Percentiles rank a stretch among this genome's conserved stretches.
These are phyloP conservation scores for Danio albolineatus DNA, from an alignment of 2,797 vertebrate genomes.

Conservation along the genomic window DNA sequence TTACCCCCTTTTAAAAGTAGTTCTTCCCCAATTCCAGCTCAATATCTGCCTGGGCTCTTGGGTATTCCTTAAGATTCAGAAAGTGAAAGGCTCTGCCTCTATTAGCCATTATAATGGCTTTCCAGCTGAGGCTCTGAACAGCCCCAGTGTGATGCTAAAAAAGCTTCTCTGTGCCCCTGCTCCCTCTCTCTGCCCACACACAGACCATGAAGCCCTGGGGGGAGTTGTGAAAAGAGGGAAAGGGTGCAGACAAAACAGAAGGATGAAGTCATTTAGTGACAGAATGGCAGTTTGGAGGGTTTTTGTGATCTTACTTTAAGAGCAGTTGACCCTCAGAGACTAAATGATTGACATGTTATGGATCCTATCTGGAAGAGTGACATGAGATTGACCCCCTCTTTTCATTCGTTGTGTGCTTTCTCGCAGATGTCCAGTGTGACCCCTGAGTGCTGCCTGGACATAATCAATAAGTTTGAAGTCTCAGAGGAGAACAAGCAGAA, in stretches of 20 bases:
- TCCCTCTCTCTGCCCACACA: constrained; percentile 18
- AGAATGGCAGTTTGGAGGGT: constrained; percentile 5
- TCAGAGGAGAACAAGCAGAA: constrained; percentile 92
- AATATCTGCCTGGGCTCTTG: constrained; percentile 1
- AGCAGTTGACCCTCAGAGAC: constrained; percentile 42
- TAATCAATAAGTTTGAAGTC: constrained; percentile 94
- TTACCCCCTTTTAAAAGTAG: neutral
- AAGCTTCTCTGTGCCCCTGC: constrained; percentile 25
- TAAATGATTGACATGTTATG: constrained; percentile 33
- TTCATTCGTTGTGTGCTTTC: constrained; percentile 21
- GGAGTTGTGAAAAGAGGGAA: neutral
- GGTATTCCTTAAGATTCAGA: constrained; percentile 19
- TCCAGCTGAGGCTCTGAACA: constrained; percentile 41
- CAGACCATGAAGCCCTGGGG: constrained; percentile 1
- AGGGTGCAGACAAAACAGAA: constrained; percentile 1
- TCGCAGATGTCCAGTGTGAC: constrained; percentile 90
- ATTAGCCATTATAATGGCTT: constrained; percentile 8
- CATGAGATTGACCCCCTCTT: constrained; percentile 10
- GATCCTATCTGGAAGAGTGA: constrained; percentile 33
- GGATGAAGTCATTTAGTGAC: constrained; percentile 29
- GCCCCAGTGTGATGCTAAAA: constrained; percentile 37
- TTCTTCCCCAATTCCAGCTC: neutral
- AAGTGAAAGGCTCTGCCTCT: constrained; percentile 27
- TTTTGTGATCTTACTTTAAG: constrained; percentile 30
- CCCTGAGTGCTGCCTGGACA: constrained; percentile 88